Evolutionary conservation across 2,797 vertebrate species (phyloP).

Genomic region (Macropus fuliginosus): DNA sequence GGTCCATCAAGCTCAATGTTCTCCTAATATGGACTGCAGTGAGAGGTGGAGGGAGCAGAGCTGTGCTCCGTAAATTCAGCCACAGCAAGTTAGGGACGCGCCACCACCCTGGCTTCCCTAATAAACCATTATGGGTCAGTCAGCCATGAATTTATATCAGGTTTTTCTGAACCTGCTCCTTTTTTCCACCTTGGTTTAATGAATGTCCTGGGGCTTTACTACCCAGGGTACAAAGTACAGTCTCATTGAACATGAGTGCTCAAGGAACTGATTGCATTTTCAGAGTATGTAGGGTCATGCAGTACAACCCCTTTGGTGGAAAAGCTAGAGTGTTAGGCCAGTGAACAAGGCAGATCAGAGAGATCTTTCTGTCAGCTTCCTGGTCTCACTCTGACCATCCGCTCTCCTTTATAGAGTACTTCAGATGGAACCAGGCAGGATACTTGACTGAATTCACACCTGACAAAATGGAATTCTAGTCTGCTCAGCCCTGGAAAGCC

Average conservation of each 20-base stretch:
- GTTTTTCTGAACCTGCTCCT: neutral
- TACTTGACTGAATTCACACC: neutral
- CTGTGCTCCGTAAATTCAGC: neutral
- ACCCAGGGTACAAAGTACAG: rapidly evolving
- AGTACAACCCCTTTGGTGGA: neutral
- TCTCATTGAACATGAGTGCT: neutral
- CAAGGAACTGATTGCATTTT: neutral
- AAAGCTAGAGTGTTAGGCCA: neutral
- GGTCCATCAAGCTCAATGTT: neutral
- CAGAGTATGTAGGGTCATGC: neutral
- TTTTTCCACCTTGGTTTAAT: neutral
- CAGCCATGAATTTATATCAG: neutral
- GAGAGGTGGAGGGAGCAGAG: neutral
- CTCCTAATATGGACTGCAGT: neutral
- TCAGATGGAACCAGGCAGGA: neutral
- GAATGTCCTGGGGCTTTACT: constrained; percentile 11
- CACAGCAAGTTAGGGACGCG: neutral
- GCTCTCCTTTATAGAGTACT: neutral
- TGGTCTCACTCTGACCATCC: neutral
- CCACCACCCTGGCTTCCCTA: neutral
- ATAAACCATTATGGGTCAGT: neutral
- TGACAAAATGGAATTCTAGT: neutral
- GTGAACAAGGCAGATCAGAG: neutral
- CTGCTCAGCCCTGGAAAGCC: neutral
- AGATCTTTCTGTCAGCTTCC: neutral